Conservation (phyloP, 2,888 invertebrate genomes). For the Hecatera dysodea region DNA sequence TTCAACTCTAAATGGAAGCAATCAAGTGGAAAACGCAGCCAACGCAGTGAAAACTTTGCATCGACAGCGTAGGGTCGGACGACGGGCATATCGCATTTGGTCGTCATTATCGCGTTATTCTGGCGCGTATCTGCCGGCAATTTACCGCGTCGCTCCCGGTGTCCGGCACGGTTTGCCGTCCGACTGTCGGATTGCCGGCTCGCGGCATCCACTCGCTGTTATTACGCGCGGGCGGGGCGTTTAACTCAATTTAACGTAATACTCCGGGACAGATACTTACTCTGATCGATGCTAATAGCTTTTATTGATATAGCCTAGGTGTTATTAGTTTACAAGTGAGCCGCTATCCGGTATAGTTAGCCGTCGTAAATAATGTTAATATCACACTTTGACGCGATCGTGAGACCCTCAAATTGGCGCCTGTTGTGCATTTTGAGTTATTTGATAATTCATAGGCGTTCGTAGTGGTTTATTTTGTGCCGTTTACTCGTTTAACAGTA, state of each 20-base stretch:
- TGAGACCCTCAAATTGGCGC: conserved; percentile 82
- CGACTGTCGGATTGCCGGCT: conserved; percentile 53
- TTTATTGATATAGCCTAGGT: conserved; percentile 89
- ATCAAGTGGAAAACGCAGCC: conserved; percentile 36
- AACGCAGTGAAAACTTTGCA: conserved; percentile 39
- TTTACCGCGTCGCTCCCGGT: conserved; percentile 64
- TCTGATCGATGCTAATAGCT: conserved; percentile 88
- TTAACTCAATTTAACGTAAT: conserved; percentile 87
- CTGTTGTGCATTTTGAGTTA: conserved; percentile 83
- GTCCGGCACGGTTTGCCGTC: conserved; percentile 25
- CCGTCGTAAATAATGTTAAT: conserved; percentile 84
- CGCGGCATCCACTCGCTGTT: conserved; percentile 67
- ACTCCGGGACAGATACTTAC: conserved; percentile 83
- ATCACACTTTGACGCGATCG: conserved; percentile 82
- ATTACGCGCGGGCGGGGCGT: conserved; percentile 78
- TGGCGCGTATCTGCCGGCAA: conserved; percentile 44
- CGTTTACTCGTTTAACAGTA: conserved; percentile 63
- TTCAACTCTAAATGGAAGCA: conserved; percentile 14
- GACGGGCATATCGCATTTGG: conserved; percentile 46
- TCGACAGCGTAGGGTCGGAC: conserved; percentile 40
- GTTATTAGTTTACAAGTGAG: conserved; percentile 75
- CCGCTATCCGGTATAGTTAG: conserved; percentile 77
- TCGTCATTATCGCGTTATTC: conserved; percentile 62
- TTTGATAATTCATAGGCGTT: conserved; percentile 78
- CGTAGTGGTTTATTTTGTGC: conserved; percentile 56